Evolutionary conservation across 2,888 invertebrate species (phyloP).

Genomic region (Nymphalis polychloros): DNA sequence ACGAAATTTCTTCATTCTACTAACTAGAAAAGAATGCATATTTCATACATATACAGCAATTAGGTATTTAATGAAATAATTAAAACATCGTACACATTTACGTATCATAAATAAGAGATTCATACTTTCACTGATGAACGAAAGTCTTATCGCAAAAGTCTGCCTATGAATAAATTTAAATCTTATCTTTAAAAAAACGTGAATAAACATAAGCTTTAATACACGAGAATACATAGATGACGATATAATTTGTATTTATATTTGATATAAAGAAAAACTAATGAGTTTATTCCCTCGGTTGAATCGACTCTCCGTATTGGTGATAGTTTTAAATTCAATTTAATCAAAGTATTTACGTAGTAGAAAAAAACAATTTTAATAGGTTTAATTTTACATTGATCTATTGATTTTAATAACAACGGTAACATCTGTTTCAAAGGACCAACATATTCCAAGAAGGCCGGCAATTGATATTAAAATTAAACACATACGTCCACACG

Average conservation of each 20-base stretch:
- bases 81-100: background rate
- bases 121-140: too few relatives aligned
- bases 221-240: too few relatives aligned
- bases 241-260: too few relatives aligned
- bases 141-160: background rate
- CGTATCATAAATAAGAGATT: background rate
- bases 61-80: constrained; percentile 33
- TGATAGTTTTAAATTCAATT: too few relatives aligned
- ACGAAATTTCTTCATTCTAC: constrained; percentile 25
- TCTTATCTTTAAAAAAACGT: background rate
- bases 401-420: background rate
- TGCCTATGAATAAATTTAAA: background rate
- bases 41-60: constrained; percentile 45
- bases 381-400: background rate
- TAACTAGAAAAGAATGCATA: constrained; percentile 35
- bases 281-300: too few relatives aligned
- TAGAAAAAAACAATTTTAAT: too few relatives aligned
- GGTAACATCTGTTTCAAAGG: constrained; percentile 16
- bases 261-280: too few relatives aligned
- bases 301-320: too few relatives aligned
- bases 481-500: constrained; percentile 2
- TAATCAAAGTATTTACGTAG: too few relatives aligned
- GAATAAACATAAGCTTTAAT: too few relatives aligned
- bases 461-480: constrained; percentile 10
- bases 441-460: constrained; percentile 48